Base-by-base conservation (phyloP, 2,797 vertebrate genomes). In the Alcedo atthis region DNA sequence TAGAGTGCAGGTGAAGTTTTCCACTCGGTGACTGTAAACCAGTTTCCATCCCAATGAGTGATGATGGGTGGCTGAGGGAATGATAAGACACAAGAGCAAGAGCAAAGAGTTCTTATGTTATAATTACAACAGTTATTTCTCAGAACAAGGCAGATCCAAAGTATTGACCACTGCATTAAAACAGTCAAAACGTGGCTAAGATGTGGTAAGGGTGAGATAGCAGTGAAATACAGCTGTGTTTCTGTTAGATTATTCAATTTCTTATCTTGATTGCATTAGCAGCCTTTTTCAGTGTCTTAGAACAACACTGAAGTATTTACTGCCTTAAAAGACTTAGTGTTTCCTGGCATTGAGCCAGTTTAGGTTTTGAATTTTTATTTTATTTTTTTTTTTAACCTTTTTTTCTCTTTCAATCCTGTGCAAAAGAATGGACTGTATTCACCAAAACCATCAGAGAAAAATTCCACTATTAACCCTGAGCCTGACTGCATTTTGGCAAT, bases 341-440 rank as follows among this genome's bases (percentile, higher is more conserved):
- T 92, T 42, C 57, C 61, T 76, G 71, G 71, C 85, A 51, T 64
- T 1, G 4, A 90, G 89, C n/a, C 81, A 94, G 46, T 9, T 51
- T 69, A 91, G 55, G 13, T 37, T 37, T 37, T 37, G 62, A 92
- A 75, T 79, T 21, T 24, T 40, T 71, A 10, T 15, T 30, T 26
- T 33, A 33, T 33, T 21, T 26, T 15, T 22, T 1, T 30, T 37
- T 55, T 16, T 22, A 9, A 21, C 12, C 24, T 8, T 21, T 25
- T 12, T 40, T 24, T 55, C 9, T 24, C 16, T 87, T 42, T 75
- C n/a, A 75, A 35, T 75, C 32, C 30, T 59, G 4, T 75, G 54
- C 32, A 71, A 92, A 96, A 92, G 75, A 94, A 95, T 54, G 67
- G 75, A 32, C 49, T 88, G 32, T 92, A 59, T 93, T 94, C 83